Base-by-base conservation (phyloP, 2,888 invertebrate genomes). In the Noctua janthe region DNA sequence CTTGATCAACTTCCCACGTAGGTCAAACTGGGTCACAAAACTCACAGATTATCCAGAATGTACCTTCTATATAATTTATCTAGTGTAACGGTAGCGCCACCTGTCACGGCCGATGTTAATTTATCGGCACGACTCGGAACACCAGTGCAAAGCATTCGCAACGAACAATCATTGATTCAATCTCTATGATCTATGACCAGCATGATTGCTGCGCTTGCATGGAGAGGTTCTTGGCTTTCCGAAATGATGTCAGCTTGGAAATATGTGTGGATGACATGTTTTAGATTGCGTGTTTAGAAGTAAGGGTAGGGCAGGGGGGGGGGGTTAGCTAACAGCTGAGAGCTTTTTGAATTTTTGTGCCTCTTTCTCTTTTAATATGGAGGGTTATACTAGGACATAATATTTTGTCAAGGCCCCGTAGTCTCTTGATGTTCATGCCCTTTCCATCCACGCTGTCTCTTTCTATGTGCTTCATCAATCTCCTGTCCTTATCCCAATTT, bases 91-190 rank as follows among this genome's bases (percentile, higher is more conserved):
- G 43, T 87, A 86, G 85, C 85, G 87, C 87, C 85, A 86, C 85
- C 85, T 86, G 87, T 87, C 85, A 81, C 20, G 39, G 54, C n/a
- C n/a, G 70, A 86, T 70, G 66, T 75, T 81, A 87, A 86, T 86
- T 87, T 86, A 85, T 87, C 83, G 84, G 49, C 74, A 70, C 75
- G 76, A 66, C 74, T 66, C 39, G 72, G 47, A 87, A 71, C 85
- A 84, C 74, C 54, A 84, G 74, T 87, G 84, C 81, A 75, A 86
- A 87, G 85, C 85, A 78, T 81, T 86, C 66, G 69, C 69, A 74
- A 84, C 69, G 69, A 69, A 69, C 81, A 77, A 80, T 87, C 85
- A 73, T 43, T 74, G 71, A 84, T 83, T 87, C 69, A 84, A 84
- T 84, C 87, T 71, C 8, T 76, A 81, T 71, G 85, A 85, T 84